Base-by-base conservation (phyloP, 2,797 vertebrate genomes). In the Glyptemys insculpta region DNA sequence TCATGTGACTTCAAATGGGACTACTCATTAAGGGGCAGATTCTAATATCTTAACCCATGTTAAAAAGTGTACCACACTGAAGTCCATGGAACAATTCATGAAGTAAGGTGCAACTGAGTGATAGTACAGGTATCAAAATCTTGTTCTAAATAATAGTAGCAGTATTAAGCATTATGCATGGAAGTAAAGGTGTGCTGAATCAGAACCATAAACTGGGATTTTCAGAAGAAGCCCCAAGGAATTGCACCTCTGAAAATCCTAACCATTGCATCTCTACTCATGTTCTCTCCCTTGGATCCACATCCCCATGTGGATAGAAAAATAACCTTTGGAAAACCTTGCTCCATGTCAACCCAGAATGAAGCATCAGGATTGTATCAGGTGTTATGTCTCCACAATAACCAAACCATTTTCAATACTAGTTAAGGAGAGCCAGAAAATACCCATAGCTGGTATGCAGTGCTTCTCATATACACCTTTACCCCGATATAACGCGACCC, bases 391-490 rank as follows among this genome's bases (percentile, higher is more conserved):
- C n/a, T 81, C 37, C 54, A 34, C 11, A 79, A 54, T 8, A 9
- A 78, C 27, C 81, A 29, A 2, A 0, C 0, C 10, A 15, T 2
- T 0, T 49, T 3, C 21, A 0, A 49, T 6, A n/a, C 78, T 6
- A n/a, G 29, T 50, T 49, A 34, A 41, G 4, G 52, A 25, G 12
- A 34, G 23, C 12, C 23, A 56, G 79, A 41, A 41, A 10, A 41
- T 11, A 16, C 37, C 3, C 25, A 81, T 12, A 10, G 16, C 29
- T 10, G 23, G 25, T 44, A 44, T 15, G 23, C 4, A 27, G 7
- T 25, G 11, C 72, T 44, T 23, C 37, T 76, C 41, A 44, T 29
- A 37, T 10, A 47, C 47, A 47, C 47, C 47, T 47, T 6, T 47
- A 47, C 47, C 47, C 47, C 47, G 9, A 47, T 47, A 47, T 47